A percentile compares a stretch with the other conserved stretches of the same genome.
These are phyloP conservation scores for Geotrupes spiniger DNA, from an alignment of 2,888 invertebrate species.

Conservation along the genomic window DNA sequence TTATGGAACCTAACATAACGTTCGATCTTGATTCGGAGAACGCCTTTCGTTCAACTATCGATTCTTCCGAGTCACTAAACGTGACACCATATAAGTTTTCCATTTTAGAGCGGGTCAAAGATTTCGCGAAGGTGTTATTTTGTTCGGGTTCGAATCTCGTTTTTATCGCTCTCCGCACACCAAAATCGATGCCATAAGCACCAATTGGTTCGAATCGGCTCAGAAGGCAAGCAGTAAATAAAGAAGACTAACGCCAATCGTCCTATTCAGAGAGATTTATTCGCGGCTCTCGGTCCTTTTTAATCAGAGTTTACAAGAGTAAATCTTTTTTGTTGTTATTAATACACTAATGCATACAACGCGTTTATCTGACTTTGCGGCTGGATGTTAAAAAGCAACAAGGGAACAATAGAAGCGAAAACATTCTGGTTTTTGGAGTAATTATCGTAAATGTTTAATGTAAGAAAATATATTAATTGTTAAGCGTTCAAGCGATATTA, in stretches of 20 bases:
- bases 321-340: conserved; percentile 14
- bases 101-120: background rate
- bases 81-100: background rate
- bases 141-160: conserved; percentile 6
- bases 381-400: too few species aligned
- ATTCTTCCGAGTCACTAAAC: too few species aligned
- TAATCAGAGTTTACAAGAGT: conserved; percentile 31
- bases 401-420: too few species aligned
- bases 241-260: conserved; percentile 40
- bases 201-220: conserved; percentile 44
- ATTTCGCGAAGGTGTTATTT: conserved; percentile 1
- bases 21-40: too few species aligned
- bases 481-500: too few species aligned
- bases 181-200: conserved; percentile 43
- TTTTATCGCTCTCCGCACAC: conserved; percentile 18
- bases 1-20: too few species aligned
- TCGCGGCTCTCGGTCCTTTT: conserved; percentile 28
- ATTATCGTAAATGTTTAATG: too few species aligned
- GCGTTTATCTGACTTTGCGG: too few species aligned
- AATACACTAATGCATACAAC: background rate
- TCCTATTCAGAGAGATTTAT: conserved; percentile 40
- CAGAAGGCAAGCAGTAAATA: conserved; percentile 42
- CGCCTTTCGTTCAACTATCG: too few species aligned
- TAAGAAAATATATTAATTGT: too few species aligned
- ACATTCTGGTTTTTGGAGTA: too few species aligned